Conservation (phyloP, 1,140 invertebrate genomes). For the Aphaenogaster floridana region DNA sequence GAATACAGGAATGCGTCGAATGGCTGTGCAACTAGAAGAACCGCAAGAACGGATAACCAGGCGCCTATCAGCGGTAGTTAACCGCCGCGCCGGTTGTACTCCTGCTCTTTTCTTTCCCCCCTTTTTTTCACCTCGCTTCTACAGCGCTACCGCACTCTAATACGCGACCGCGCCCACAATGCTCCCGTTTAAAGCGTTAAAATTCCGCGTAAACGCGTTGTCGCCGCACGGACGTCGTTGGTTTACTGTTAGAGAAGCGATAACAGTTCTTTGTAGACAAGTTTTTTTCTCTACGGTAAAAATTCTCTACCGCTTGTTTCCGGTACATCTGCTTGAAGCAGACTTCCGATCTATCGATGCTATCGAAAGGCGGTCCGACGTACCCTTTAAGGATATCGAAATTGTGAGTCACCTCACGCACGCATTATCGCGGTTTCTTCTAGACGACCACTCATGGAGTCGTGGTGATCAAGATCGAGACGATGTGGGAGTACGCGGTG, state of each 20-base stretch:
- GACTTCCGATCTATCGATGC: conserved; percentile 19
- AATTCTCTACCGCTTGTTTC: background rate
- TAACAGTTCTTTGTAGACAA: background rate
- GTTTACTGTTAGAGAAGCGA: conserved; percentile 26
- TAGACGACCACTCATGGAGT: conserved; percentile 34
- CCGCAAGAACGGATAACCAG: conserved; percentile 75
- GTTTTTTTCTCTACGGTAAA: background rate
- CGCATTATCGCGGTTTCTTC: conserved; percentile 8
- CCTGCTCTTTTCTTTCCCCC: conserved; percentile 50
- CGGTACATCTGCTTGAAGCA: background rate
- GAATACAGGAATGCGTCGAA: conserved; percentile 69
- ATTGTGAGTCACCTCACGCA: conserved; percentile 55
- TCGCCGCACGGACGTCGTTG: background rate
- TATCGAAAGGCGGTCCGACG: background rate
- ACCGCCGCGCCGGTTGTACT: conserved; percentile 70
- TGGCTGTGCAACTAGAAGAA: conserved; percentile 74
- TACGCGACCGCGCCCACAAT: conserved; percentile 79
- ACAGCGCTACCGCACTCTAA: conserved; percentile 73
- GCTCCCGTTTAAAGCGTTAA: conserved; percentile 51
- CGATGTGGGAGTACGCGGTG: conserved; percentile 48
- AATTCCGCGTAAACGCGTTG: conserved; percentile 56
- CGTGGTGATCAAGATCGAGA: conserved; percentile 39
- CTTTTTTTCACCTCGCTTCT: conserved; percentile 65
- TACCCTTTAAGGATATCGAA: conserved; percentile 43
- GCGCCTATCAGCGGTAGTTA: conserved; percentile 70